Evolutionary conservation across 1,140 invertebrate species (phyloP).

Genomic region (Zaprionus inermis): DNA sequence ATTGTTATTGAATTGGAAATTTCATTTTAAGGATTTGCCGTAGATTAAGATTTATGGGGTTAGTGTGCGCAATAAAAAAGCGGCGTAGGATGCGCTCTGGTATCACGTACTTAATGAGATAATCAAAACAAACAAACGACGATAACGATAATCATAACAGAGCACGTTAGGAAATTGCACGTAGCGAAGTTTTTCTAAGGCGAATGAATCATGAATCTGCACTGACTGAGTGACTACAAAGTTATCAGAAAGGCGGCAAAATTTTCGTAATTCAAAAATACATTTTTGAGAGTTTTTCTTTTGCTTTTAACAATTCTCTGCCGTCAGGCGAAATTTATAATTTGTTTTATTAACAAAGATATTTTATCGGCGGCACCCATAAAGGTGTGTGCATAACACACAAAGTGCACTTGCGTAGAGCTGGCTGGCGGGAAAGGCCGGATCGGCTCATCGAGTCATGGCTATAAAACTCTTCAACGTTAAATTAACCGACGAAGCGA

Average conservation of each 20-base stretch:
- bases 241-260: slow-evolving; percentile 2
- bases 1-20: not conserved
- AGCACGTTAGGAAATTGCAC: not conserved
- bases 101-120: slow-evolving; percentile 16
- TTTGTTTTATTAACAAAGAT: slow-evolving; percentile 80
- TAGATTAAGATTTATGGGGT: slow-evolving; percentile 3
- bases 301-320: not conserved
- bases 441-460: slow-evolving; percentile 42
- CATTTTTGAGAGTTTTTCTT: slow-evolving; percentile 38
- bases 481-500: slow-evolving; percentile 67
- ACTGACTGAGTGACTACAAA: not conserved
- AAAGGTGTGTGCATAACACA: slow-evolving; percentile 61
- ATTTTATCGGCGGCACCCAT: slow-evolving; percentile 76
- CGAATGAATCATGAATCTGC: slow-evolving; percentile 2
- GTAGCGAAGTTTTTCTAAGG: slow-evolving; percentile 2
- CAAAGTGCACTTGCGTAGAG: slow-evolving; percentile 68
- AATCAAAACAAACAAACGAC: slow-evolving; percentile 42
- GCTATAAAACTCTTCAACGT: slow-evolving; percentile 74
- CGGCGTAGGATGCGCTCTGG: not conserved
- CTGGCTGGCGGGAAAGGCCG: not conserved
- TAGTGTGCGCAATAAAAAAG: not conserved
- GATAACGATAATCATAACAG: not conserved
- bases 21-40: not conserved
- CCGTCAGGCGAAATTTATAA: slow-evolving; percentile 43
- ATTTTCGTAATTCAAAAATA: slow-evolving; percentile 50